A percentile compares a stretch with the other conserved stretches of the same genome.
These are phyloP conservation scores for Cirrhinus molitorella DNA, from an alignment of 2,797 vertebrate species.

Conservation along the genomic window DNA sequence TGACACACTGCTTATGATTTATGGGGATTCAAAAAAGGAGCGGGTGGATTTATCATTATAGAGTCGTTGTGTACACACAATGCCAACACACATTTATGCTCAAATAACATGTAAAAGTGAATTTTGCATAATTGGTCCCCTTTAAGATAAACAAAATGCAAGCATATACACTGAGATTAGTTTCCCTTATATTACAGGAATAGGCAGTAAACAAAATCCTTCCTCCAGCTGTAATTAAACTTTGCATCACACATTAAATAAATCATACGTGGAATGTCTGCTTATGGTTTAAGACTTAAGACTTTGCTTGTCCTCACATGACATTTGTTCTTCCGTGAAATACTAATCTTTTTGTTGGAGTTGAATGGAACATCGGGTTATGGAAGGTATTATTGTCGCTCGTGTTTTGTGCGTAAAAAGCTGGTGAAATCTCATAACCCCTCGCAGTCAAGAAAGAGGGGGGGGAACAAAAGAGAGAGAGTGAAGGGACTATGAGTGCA, in stretches of 20 bases:
- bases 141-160: not conserved
- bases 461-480: conserved; percentile 16
- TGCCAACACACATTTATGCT: too few relatives aligned
- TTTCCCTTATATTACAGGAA: not conserved
- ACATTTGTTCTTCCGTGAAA: not conserved
- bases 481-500: conserved; percentile 52
- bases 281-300: not conserved
- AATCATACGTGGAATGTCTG: conserved; percentile 25
- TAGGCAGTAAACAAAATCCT: not conserved
- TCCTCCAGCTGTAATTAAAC: not conserved
- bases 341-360: conserved; percentile 24
- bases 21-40: too few relatives aligned
- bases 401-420: conserved; percentile 26
- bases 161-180: not conserved
- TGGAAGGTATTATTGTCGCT: conserved; percentile 15
- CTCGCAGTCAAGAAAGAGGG: not conserved
- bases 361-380: conserved; percentile 14
- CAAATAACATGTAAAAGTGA: too few relatives aligned
- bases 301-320: conserved; percentile 28
- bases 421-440: conserved; percentile 6
- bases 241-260: conserved; percentile 30
- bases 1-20: too few relatives aligned
- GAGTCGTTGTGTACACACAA: too few relatives aligned
- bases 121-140: too few relatives aligned
- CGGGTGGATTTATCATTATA: too few relatives aligned